A percentile compares a stretch with the other conserved stretches of the same genome.
These are phyloP conservation scores for Proterorhinus semilunaris DNA, from an alignment of 2,113 vertebrate species.

Conservation along the genomic window DNA sequence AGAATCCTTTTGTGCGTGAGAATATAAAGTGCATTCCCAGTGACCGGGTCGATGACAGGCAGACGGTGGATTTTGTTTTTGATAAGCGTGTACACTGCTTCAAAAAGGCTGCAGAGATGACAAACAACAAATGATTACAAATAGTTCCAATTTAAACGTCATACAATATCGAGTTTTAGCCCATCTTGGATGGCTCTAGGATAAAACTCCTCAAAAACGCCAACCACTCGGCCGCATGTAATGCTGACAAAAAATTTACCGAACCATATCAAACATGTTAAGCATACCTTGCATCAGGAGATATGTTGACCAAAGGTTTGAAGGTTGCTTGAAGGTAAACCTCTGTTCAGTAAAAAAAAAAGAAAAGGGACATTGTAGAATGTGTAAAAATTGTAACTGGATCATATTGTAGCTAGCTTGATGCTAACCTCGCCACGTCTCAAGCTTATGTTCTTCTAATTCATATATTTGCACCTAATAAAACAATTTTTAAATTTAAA, in stretches of 20 bases:
- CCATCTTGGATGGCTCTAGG: too few relatives aligned
- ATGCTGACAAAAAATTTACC: neutral
- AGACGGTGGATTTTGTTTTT: slow-evolving; percentile 99
- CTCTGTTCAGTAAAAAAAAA: slow-evolving; percentile 76
- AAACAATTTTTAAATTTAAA: slow-evolving; percentile 23
- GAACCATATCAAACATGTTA: neutral
- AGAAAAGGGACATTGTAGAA: slow-evolving; percentile 5
- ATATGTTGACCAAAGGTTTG: slow-evolving; percentile 98
- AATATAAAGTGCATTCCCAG: slow-evolving; percentile 99
- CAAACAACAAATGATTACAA: neutral
- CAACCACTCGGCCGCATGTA: neutral
- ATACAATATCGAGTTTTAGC: neutral
- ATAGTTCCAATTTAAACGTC: neutral
- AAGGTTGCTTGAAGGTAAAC: slow-evolving; percentile 98
- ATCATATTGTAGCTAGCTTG: neutral
- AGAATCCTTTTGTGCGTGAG: slow-evolving; percentile 99
- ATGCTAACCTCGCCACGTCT: slow-evolving; percentile 93
- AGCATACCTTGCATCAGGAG: slow-evolving; percentile 93
- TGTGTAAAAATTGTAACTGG: neutral
- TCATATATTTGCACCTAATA: slow-evolving; percentile 98
- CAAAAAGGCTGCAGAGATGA: slow-evolving; percentile 85
- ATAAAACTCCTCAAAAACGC: neutral
- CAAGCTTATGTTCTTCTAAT: slow-evolving; percentile 97
- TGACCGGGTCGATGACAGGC: slow-evolving; percentile 97
- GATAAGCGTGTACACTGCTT: slow-evolving; percentile 97